A percentile compares a stretch with the other conserved stretches of the same genome.
phyloP scores from a whole-genome alignment of 2,888 invertebrate genomes.

The Lomographa bimaculata region DNA sequence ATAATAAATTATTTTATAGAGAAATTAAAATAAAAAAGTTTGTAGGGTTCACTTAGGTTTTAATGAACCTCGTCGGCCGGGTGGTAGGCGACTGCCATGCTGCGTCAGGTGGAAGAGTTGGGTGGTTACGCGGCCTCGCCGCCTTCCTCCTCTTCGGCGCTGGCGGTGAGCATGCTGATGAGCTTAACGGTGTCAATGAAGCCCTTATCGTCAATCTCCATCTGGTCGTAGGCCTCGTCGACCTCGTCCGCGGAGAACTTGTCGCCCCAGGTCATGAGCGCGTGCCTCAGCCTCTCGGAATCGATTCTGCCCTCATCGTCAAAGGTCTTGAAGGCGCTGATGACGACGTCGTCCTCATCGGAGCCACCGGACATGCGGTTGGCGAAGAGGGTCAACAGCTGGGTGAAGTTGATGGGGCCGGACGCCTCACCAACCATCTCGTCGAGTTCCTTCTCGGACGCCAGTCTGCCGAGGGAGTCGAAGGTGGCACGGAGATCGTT shows the following conservation, averaged over 20 bases:
- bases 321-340: constrained; percentile 96
- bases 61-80: constrained; percentile 52
- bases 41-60: constrained; percentile 65
- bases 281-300: constrained; percentile 94
- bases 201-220: constrained; percentile 95
- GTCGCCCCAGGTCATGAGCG: constrained; percentile 96
- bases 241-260: constrained; percentile 95
- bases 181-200: constrained; percentile 94
- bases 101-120: constrained; percentile 25
- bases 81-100: constrained; percentile 34
- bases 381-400: constrained; percentile 95
- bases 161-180: constrained; percentile 94
- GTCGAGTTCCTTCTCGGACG: constrained; percentile 95
- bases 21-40: constrained; percentile 68
- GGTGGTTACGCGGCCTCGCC: constrained; percentile 74
- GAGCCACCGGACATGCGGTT: constrained; percentile 95
- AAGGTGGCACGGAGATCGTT: constrained; percentile 95
- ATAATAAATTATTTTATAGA: constrained; percentile 79
- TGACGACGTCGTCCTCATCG: constrained; percentile 96
- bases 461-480: constrained; percentile 95
- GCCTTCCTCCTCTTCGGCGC: constrained; percentile 91
- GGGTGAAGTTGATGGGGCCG: constrained; percentile 98
- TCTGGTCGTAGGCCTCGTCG: constrained; percentile 96
- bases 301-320: constrained; percentile 95
- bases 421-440: constrained; percentile 94